Evolutionary conservation across 2,888 invertebrate genomes (phyloP), one percentile per base, ranked within the genome.

Genomic region (Stictocephala bisonia): DNA sequence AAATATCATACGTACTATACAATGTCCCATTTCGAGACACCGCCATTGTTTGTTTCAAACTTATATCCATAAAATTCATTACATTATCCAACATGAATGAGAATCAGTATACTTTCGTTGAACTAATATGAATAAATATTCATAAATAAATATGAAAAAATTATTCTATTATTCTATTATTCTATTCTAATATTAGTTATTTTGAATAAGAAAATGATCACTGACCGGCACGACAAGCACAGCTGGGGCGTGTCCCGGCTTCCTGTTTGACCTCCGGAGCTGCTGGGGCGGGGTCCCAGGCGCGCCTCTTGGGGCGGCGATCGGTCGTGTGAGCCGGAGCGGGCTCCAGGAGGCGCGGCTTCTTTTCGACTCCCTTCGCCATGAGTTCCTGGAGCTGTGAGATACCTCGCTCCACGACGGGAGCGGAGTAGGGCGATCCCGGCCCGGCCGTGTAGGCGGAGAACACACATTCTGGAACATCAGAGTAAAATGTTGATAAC

Each of bases 381-480:
- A 40, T 56, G 22, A 56, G 56, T 11, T 56, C 56, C 51, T 69
- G 69, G 15, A 69, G 29, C 51, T 68, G 69, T 11, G 53, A 24
- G n/a, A 51, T 51, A 20, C 68, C 68, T 7, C 68, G 48, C 50
- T 68, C 68, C 31, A 50, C 50, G 11, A 69, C 69, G 3, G 69
- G 51, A n/a, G 69, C 53, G 22, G 26, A 18, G 58, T 71, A 71
- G 24, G 70, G 70, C 3, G 70, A 71, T 11, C 70, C 58, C 1
- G 70, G 58, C 15, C 58, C 70, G 0, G 18, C 29, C 0, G 58
- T 22, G 58, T 58, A 71, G 11, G 64, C 41, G 15, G 70, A 56
- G 44, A 71, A 58, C 41, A 71, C 44, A 24, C 58, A 71, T 18
- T 71, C 70, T 71, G 70, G 1, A 71, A 58, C 40, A 24, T 13